Conservation (phyloP, 2,113 vertebrate genomes). For the Phycodurus eques region DNA sequence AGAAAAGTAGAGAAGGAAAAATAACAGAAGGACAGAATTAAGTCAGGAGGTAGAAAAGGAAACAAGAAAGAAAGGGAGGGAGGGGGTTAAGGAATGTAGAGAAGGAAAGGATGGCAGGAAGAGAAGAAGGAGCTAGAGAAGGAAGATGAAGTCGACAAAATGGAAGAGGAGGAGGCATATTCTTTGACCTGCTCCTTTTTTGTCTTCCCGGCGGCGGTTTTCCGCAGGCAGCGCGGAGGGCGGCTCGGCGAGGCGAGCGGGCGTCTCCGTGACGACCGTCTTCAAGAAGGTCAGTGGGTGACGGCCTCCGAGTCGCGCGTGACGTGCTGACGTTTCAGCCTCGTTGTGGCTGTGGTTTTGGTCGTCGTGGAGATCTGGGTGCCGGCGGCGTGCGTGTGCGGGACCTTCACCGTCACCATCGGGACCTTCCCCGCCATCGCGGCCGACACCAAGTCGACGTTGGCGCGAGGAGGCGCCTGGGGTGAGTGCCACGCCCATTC, state of each 20-base stretch:
- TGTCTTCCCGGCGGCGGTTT: not conserved
- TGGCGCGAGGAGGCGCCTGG: constrained; percentile 55
- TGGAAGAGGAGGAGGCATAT: not conserved
- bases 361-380: constrained; percentile 78
- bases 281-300: constrained; percentile 55
- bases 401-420: constrained; percentile 87
- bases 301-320: too few relatives aligned
- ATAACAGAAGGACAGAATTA: too few relatives aligned
- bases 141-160: too few relatives aligned
- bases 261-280: constrained; percentile 43
- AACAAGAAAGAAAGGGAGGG: too few relatives aligned
- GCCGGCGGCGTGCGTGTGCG: constrained; percentile 82
- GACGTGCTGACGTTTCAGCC: too few relatives aligned
- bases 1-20: too few relatives aligned
- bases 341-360: too few relatives aligned
- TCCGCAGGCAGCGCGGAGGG: not conserved
- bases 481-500: constrained; percentile 39
- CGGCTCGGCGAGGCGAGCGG: too few relatives aligned
- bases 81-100: too few relatives aligned
- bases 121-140: too few relatives aligned
- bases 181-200: not conserved
- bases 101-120: too few relatives aligned
- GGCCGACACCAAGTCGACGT: constrained; percentile 69
- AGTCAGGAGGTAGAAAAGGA: too few relatives aligned
- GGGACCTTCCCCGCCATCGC: constrained; percentile 84